Base-by-base conservation (phyloP, 2,113 vertebrate genomes). In the Menidia beryllina region DNA sequence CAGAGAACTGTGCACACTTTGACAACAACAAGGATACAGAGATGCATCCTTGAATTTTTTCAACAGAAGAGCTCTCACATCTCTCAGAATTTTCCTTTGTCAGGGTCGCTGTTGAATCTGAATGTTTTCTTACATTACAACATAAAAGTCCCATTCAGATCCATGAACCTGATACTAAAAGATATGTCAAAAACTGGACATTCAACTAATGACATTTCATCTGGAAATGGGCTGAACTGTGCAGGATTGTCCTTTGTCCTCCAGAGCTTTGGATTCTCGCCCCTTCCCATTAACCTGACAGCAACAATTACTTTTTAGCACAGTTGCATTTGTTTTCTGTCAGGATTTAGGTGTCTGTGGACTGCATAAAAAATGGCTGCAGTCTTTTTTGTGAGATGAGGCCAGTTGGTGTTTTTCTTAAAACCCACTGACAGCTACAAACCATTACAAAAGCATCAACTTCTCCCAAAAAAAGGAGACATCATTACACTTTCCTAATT, bases 251-350 rank as follows among this genome's bases (percentile, higher is more conserved):
- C 11, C 5, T 15, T 43, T 43, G 41, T 43, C 6, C 41, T 15
- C 41, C 15, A 5, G 3, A 39, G 4, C 38, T 1, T 39, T 13
- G 14, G 15, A 43, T 15, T 5, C 19, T 41, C 13, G 17, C 10
- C 15, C 5, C 39, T 45, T 3, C n/a, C 41, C 41, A 4, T 45
- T n/a, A 45, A 45, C 6, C 41, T 45, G 41, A 45, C 41, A n/a
- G 17, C 41, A 45, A 4, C 19, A 51, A 64, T 15, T 11, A 19
- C 24, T 24, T 20, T 20, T 51, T 25, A 25, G 49, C 11, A 14
- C 49, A 50, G 30, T 53, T 60, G 2, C 10, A 60, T n/a, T 53
- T 27, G 23, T 51, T 72, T 59, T 7, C 25, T 45, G 30, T 68
- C 26, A 48, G 21, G n/a, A 48, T 52, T 7, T 13, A 7, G 9